These are phyloP conservation scores for Palythoa grandiflora DNA, from an alignment of 92 coral and sea anemone genomes.

Conservation along the genomic window DNA sequence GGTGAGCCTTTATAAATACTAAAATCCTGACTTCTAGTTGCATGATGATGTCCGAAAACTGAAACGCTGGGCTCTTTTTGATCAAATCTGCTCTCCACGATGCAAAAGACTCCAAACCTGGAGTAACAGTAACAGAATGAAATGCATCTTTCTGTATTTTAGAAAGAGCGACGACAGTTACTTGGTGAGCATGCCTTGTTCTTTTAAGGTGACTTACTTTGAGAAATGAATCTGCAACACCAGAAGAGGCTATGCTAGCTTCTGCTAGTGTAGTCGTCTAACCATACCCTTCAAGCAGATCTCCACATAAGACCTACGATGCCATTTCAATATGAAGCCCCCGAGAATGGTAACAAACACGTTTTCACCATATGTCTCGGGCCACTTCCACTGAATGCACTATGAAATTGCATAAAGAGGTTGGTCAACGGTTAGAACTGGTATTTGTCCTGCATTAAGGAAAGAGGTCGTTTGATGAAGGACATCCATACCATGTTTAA, in stretches of 20 bases:
- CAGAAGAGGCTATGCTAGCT: neutral
- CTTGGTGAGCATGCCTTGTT: neutral
- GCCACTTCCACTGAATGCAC: conserved; percentile 59
- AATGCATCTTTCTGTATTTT: neutral
- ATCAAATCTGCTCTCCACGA: neutral
- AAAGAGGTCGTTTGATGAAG: neutral
- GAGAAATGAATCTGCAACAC: neutral
- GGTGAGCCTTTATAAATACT: conserved; percentile 28
- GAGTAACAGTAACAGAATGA: neutral
- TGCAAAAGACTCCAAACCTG: neutral
- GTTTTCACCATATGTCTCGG: conserved; percentile 50
- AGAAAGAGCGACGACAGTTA: neutral
- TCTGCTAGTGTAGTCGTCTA: neutral
- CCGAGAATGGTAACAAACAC: conserved; percentile 54
- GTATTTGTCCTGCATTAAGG: neutral
- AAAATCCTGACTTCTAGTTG: conserved; percentile 26
- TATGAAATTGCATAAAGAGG: conserved; percentile 49
- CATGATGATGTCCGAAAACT: neutral
- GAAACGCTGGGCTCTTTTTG: neutral
- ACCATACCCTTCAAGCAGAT: neutral
- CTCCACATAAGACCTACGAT: conserved; percentile 51
- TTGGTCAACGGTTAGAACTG: conserved; percentile 40
- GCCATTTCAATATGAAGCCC: conserved; percentile 57
- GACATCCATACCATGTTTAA: neutral
- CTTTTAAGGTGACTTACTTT: neutral